Evolutionary conservation across 2,888 invertebrate genomes (phyloP), one percentile per base, ranked within the genome.

Genomic region (Didymodactylos carnosus): DNA sequence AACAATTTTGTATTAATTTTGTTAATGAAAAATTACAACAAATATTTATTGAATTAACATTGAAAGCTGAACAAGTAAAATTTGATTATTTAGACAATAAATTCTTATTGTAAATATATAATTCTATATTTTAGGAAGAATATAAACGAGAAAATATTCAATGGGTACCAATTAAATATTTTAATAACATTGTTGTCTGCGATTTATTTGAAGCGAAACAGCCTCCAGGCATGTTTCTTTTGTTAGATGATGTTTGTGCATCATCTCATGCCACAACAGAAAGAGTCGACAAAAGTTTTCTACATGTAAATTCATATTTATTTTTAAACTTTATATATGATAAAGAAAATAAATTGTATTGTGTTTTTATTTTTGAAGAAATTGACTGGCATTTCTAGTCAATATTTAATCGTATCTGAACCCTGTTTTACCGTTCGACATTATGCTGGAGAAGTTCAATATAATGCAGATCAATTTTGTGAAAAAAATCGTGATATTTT

Each of bases 11-110:
- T 80, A 88, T 88, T 75, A 89, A 89, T 80, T 88, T 87, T 79
- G 88, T 88, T 27, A 88, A 88, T 80, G 88, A 89, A 80, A 88
- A 88, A 79, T 83, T 88, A 14, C 88, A 88, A 79, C 88, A 88
- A 80, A 88, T 88, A 74, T 89, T 89, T 82, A 88, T 88, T 78
- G 88, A 89, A 78, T 82, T 89, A 51, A 88, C 88, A 0, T 81
- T 88, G 62, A 88, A 88, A 80, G 87, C 88, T 27, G 88, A 88
- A 81, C 88, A 88, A 85, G 88, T 88, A n/a, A n/a, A n/a, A n/a
- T n/a, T n/a, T 79, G 81, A 83, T 73, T 71, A 25, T 51, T 39
- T 10, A 16, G 19, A n/a, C 16, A 27, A 35, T 70, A n/a, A n/a
- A n/a, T n/a, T n/a, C n/a, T n/a, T n/a, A n/a, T 40, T 51, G 16